Percentiles rank a stretch among this genome's conserved stretches.
phyloP scores from a whole-genome alignment of 2,888 invertebrate species.

The Cryptophagus acutangulus region DNA sequence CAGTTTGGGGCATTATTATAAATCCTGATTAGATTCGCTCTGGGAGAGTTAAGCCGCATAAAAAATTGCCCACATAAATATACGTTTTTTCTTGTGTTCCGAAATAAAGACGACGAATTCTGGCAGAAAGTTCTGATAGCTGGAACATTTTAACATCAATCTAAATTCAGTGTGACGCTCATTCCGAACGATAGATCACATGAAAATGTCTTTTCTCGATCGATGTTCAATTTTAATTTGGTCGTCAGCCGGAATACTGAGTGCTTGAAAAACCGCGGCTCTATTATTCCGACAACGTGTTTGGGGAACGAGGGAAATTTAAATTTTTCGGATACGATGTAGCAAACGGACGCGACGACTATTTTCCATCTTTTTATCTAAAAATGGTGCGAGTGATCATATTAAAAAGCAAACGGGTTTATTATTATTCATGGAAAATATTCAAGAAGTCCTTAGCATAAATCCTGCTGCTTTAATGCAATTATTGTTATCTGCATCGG shows the following conservation, averaged over 20 bases:
- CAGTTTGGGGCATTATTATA: too few relatives aligned
- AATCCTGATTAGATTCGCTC: too few relatives aligned
- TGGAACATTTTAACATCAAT: constrained; percentile 29
- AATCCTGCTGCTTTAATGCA: constrained; percentile 2
- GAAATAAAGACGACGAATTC: constrained; percentile 12
- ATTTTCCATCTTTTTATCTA: too few relatives aligned
- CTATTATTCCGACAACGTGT: constrained; percentile 8
- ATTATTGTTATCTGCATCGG: background rate
- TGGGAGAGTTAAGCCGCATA: too few relatives aligned
- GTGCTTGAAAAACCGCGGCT: constrained; percentile 9
- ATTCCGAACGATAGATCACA: constrained; percentile 27
- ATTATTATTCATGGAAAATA: background rate
- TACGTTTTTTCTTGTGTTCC: too few relatives aligned
- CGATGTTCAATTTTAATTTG: constrained; percentile 24
- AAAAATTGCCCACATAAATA: too few relatives aligned
- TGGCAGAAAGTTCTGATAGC: constrained; percentile 21
- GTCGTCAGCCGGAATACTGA: constrained; percentile 13
- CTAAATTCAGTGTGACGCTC: constrained; percentile 29
- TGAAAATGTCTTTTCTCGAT: constrained; percentile 20
- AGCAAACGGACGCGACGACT: too few relatives aligned
- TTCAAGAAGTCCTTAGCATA: too few relatives aligned
- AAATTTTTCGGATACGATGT: constrained; percentile 7
- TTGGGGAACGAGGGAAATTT: constrained; percentile 10
- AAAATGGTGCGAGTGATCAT: too few relatives aligned
- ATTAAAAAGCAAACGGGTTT: too few relatives aligned